phyloP scores from a whole-genome alignment of 35 echinoderm and acorn worm genomes.

The Ptychodera flava region DNA sequence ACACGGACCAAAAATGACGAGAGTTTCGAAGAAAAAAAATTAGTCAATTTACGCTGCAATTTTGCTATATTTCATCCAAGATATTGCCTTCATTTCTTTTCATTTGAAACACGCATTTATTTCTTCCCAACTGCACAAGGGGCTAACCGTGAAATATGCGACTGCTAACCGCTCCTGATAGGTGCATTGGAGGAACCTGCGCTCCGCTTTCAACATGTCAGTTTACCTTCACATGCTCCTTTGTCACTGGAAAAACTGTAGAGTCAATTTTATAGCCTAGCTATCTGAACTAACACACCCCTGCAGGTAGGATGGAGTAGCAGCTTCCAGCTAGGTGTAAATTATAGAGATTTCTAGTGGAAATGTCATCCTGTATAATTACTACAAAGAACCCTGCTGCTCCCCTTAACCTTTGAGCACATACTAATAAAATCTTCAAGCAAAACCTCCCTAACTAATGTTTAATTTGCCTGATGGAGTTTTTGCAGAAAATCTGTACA shows the following conservation, averaged over 20 bases:
- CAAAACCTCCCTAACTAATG: no score
- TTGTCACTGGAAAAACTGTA: not conserved
- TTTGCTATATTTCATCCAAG: not conserved
- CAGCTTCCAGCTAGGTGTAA: not conserved
- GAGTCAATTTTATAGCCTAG: not conserved
- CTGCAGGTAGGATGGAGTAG: not conserved
- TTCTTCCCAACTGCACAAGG: not conserved
- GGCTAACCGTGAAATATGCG: not conserved
- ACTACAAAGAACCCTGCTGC: not conserved
- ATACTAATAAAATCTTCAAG: no score
- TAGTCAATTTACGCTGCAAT: not conserved
- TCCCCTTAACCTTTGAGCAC: not conserved
- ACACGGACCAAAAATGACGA: not conserved
- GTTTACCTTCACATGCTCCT: not conserved
- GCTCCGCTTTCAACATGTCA: not conserved
- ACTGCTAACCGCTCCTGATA: not conserved
- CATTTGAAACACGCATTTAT: not conserved
- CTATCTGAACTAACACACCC: not conserved
- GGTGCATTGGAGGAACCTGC: not conserved
- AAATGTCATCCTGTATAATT: not conserved
- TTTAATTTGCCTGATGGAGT: no score
- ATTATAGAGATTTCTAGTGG: not conserved
- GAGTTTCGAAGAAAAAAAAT: not conserved
- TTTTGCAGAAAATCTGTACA: no score
- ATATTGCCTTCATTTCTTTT: not conserved